Evolutionary conservation across 2,113 vertebrate genomes (phyloP), one percentile per base, ranked within the genome.

Genomic region (Tamias sibiricus): DNA sequence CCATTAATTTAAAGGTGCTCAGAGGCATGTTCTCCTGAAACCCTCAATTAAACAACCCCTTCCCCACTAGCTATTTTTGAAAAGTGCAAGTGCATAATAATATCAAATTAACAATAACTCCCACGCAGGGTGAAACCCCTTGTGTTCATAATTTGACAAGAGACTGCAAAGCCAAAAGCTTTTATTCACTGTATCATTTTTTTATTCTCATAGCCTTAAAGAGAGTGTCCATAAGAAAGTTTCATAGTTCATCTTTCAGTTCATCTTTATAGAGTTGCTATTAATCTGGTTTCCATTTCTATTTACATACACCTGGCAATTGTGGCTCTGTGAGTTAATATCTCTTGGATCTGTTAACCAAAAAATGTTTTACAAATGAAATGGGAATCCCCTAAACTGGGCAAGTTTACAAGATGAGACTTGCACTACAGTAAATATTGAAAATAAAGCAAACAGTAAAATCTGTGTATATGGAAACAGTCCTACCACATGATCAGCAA

Each of bases 361-460:
- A 97, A 90, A 95, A 93, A 81, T 59, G 64, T 89, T 94, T 93
- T 84, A 90, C 47, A 94, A 40, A 85, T 79, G 86, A 90, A 88
- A 92, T 7, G 54, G 94, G 77, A 97, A 95, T 94, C 69, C 94
- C 93, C 87, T 57, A 92, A 71, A 86, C 42, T 91, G 72, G 75
- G 76, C 52, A 97, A 87, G 87, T 95, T 96, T 96, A 94, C 42
- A 96, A 93, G 91, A 94, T 49, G 26, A 30, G 68, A 82, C 47
- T 89, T 52, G 57, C 0, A 82, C 24, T 52, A 86, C 35, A 91
- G 93, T 94, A 95, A 97, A 92, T 71, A 94, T 47, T 94, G 91
- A 94, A 96, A 92, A 85, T 14, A 76, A 30, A 94, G 72, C 90
- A 91, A 95, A 94, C 26, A 79, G 81, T 84, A 87, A 72, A 97